Conservation (phyloP, 2,113 vertebrate genomes). For the Myrmecobius fasciatus region DNA sequence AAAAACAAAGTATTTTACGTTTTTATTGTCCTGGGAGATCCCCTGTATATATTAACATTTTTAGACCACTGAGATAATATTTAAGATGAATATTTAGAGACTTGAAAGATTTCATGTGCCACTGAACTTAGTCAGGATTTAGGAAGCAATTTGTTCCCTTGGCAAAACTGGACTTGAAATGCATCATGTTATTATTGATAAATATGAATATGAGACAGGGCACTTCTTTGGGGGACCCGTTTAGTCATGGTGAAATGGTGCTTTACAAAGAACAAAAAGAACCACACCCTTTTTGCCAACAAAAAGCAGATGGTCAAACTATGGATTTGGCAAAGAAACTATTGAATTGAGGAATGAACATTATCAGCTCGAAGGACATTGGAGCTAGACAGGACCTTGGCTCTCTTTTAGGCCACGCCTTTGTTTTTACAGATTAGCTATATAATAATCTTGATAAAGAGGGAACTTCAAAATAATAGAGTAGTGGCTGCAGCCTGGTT, state of each 20-base stretch:
- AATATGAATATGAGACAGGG: neutral
- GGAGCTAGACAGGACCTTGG: neutral
- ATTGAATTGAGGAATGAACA: neutral
- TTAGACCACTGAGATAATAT: neutral
- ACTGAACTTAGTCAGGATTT: neutral
- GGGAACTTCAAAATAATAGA: neutral
- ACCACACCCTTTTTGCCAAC: neutral
- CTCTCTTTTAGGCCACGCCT: neutral
- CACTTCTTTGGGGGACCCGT: neutral
- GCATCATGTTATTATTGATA: neutral
- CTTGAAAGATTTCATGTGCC: neutral
- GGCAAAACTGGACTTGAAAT: neutral
- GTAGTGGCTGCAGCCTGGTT: neutral
- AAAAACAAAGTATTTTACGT: neutral
- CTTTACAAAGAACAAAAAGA: neutral
- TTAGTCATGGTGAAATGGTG: neutral
- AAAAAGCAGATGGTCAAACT: neutral
- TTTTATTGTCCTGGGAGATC: neutral
- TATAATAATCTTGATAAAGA: neutral
- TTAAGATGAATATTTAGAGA: neutral
- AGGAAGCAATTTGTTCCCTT: neutral
- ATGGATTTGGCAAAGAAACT: neutral
- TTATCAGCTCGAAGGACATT: neutral
- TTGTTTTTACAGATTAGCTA: neutral
- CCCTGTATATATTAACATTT: neutral